Evolutionary conservation across 2,797 vertebrate genomes (phyloP), one percentile per base, ranked within the genome.

Genomic region (Dendrocincla fuliginosa): DNA sequence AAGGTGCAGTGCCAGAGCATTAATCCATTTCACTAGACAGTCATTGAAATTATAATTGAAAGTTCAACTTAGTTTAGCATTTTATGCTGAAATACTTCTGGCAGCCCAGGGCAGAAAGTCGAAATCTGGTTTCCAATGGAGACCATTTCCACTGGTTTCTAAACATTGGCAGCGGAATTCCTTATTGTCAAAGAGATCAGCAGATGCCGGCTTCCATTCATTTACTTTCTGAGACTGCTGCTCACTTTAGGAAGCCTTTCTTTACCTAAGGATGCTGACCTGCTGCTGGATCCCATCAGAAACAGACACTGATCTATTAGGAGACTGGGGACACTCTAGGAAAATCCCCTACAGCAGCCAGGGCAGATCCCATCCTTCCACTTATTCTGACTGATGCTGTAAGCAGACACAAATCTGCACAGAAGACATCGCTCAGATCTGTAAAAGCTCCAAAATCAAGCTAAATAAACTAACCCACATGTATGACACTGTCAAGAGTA

Each of bases 11-110:
- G 94, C 92, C 85, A 97, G 95, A 96, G 88, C 93, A 97, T 96
- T 97, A 97, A 98, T 98, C 97, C 95, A 97, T 98, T 98, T 97
- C 96, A 95, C 96, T 94, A 97, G 97, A 97, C 96, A 97, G 96
- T 96, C 96, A 97, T 82, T 97, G 97, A 97, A 98, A 98, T 97
- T 98, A 98, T 97, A 97, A 98, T 98, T 98, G 96, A 98, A 98
- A 98, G 97, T 98, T 98, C 97, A 98, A 95, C 96, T 98, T 97
- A 97, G 90, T 98, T 98, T 98, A 92, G 53, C 96, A 97, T 98
- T 98, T 98, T 98, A 96, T 97, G 93, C 95, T 96, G 95, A 96
- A 97, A 96, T 97, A 97, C 95, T 97, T 97, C 97, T 97, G 96
- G 97, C 97, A 98, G 97, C 97, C 96, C 92, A 97, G 97, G 97